Evolutionary conservation across 2,797 vertebrate species (phyloP), one percentile per base, ranked within the genome.

Genomic region (Pagetopsis macropterus): DNA sequence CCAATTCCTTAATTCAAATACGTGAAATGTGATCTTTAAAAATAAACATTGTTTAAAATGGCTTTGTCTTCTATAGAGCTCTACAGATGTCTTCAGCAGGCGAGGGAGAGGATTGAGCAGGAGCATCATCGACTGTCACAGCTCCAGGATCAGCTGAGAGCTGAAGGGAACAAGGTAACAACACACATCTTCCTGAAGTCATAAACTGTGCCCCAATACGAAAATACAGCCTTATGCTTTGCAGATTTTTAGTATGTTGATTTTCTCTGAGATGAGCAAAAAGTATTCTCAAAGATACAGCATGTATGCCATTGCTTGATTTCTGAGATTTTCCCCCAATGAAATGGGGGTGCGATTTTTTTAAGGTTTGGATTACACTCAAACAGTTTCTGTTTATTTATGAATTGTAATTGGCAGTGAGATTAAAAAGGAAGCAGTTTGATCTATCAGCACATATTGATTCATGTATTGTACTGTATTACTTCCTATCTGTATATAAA

Each of bases 41-140:
- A 50, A 49, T 37, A n/a, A 14, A 3, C 13, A 7, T 37, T 37
- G 8, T 37, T 37, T 37, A 9, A 5, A 37, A n/a, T 54, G 41
- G 5, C 4, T 43, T 46, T 73, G 4, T 81, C 37, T 49, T 14
- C 2, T 90, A 55, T 87, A 95, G 94, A 90, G 50, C 86, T 96
- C 46, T 92, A 91, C 90, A 89, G 88, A 83, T 84, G 80, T 76
- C 93, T 97, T 84, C 91, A 94, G 78, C 88, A 81, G 67, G 90
- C 96, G 87, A 93, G 93, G 37, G 81, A 31, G 55, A 92, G 83
- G 75, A 93, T 97, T 82, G 86, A 90, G 73, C 91, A 92, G 75
- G 95, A 96, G 79, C 94, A 93, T 57, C 79, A 60, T 65, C 92
- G 81, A 50, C 93, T 97, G 59, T 88, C 88, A 40, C 84, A 87